Percentiles rank a stretch among this genome's conserved stretches.
Evolutionary conservation across 2,113 vertebrate species (phyloP).

Genomic region (Polyodon spathula): DNA sequence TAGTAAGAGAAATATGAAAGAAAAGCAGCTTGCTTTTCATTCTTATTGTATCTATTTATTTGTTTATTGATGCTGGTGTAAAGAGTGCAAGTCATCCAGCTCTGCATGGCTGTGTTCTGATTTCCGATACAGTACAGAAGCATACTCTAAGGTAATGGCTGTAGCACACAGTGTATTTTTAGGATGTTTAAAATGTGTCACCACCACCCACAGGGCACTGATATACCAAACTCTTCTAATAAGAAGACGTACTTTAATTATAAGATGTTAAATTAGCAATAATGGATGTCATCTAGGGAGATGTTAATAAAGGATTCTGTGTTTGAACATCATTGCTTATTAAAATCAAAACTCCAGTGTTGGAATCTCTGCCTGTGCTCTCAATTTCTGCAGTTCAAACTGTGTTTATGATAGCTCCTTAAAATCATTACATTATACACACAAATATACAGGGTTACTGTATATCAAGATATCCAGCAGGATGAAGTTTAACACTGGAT

Average conservation of each 20-base stretch:
- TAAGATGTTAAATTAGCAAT: background rate
- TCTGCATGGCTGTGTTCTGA: background rate
- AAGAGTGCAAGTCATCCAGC: background rate
- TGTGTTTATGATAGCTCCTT: background rate
- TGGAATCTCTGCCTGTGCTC: background rate
- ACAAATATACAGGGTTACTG: too few relatives aligned
- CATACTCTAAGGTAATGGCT: background rate
- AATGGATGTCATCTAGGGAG: background rate
- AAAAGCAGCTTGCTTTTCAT: too few relatives aligned
- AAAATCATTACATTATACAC: too few relatives aligned
- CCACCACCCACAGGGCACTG: background rate
- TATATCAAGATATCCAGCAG: background rate
- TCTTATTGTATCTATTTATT: too few relatives aligned
- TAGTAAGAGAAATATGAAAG: too few relatives aligned
- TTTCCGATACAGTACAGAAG: too few relatives aligned
- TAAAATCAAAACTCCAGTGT: background rate
- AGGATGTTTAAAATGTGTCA: background rate
- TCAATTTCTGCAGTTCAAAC: background rate
- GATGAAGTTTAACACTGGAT: background rate
- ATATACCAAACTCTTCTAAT: background rate
- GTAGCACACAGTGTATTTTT: slow-evolving; percentile 3
- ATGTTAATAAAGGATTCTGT: too few relatives aligned
- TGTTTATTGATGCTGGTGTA: too few relatives aligned
- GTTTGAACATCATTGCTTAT: too few relatives aligned
- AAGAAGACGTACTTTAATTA: background rate